Percentiles rank a stretch among this genome's conserved stretches.
These are phyloP conservation scores for Drosophila pruinosa DNA, from an alignment of 1,140 invertebrate species.

Conservation along the genomic window DNA sequence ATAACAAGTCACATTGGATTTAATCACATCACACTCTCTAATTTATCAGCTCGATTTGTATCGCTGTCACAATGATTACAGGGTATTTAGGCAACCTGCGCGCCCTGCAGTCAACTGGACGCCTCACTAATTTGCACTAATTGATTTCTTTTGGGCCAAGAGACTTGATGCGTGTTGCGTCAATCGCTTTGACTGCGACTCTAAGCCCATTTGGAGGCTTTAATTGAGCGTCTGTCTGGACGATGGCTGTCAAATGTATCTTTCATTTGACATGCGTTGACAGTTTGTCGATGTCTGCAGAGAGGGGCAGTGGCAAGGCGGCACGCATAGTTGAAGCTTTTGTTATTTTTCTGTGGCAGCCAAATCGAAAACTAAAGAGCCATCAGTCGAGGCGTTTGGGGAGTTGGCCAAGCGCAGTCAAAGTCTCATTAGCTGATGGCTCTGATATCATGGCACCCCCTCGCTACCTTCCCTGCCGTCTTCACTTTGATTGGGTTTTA, in stretches of 20 bases:
- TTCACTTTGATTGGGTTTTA: slow-evolving; percentile 72
- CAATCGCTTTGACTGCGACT: slow-evolving; percentile 1
- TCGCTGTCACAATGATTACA: background rate
- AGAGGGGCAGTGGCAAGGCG: background rate
- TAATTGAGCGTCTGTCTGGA: slow-evolving; percentile 58
- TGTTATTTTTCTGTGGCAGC: slow-evolving; percentile 41
- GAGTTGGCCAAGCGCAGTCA: slow-evolving; percentile 53
- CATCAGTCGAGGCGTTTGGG: slow-evolving; percentile 10
- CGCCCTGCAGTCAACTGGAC: slow-evolving; percentile 10
- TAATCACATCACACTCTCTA: no score
- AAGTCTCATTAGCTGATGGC: slow-evolving; percentile 77
- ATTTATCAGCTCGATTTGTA: no score
- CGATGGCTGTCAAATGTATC: slow-evolving; percentile 62
- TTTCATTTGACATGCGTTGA: slow-evolving; percentile 69
- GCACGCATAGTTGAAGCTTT: slow-evolving; percentile 30
- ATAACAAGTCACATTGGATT: no score
- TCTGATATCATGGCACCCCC: slow-evolving; percentile 44
- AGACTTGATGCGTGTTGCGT: slow-evolving; percentile 18
- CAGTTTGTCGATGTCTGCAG: slow-evolving; percentile 43
- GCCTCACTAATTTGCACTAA: slow-evolving; percentile 75
- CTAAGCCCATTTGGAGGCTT: slow-evolving; percentile 50
- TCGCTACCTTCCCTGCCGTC: background rate
- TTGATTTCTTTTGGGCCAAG: slow-evolving; percentile 64
- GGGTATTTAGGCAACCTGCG: background rate
- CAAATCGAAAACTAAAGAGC: slow-evolving; percentile 75